phyloP scores from a whole-genome alignment of 2,113 vertebrate species.

The Trachemys scripta region DNA sequence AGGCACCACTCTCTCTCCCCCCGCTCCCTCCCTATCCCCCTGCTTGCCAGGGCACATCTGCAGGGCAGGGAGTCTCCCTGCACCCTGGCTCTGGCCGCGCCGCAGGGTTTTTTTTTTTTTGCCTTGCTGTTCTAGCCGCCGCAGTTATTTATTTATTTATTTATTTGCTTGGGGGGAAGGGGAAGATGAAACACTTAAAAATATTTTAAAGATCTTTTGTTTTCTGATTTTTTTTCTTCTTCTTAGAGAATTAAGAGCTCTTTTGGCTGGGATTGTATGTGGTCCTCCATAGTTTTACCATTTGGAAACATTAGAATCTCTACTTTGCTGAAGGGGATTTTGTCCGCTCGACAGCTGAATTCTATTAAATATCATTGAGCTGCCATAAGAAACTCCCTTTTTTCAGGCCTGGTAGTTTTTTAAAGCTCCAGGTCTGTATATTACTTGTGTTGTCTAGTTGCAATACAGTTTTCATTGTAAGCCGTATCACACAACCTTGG shows the following conservation, averaged over 20 bases:
- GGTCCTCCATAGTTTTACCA: conserved; percentile 40
- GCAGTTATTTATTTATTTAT: too few species aligned
- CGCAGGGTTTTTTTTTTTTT: too few species aligned
- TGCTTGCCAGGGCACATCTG: too few species aligned
- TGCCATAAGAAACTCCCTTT: conserved; percentile 14
- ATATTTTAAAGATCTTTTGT: background rate
- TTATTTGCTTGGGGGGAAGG: background rate
- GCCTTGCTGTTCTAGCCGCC: too few species aligned
- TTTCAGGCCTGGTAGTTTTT: background rate
- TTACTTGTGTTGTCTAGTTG: conserved; percentile 5
- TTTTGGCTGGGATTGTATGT: conserved; percentile 38
- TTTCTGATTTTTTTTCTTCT: conserved; percentile 9
- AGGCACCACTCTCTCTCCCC: too few species aligned
- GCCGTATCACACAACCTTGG: background rate
- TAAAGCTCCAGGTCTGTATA: conserved; percentile 13
- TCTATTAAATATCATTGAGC: conserved; percentile 17
- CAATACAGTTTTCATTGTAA: conserved; percentile 38
- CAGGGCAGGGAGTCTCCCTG: too few species aligned
- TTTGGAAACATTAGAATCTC: background rate
- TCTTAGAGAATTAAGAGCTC: background rate
- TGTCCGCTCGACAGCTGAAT: conserved; percentile 39
- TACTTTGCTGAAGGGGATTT: conserved; percentile 27
- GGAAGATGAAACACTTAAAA: background rate
- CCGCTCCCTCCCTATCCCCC: too few species aligned
- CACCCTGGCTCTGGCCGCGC: too few species aligned